A percentile compares a stretch with the other conserved stretches of the same genome.
Evolutionary conservation across 2,888 invertebrate species (phyloP).

Genomic region (Hololepta plana): DNA sequence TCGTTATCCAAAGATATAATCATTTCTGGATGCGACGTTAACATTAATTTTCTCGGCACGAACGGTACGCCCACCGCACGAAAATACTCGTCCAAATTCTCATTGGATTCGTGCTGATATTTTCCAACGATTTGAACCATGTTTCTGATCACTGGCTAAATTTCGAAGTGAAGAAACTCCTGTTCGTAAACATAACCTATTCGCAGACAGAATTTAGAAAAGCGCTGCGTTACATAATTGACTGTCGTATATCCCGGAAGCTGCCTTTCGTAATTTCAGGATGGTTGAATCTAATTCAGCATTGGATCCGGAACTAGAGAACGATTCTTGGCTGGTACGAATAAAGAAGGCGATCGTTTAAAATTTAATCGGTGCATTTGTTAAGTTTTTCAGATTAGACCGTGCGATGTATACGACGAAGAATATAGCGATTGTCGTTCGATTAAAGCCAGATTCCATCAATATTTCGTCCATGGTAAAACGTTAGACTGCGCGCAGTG

Average conservation of each 20-base stretch:
- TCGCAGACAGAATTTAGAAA: too few relatives aligned
- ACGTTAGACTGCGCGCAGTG: slow-evolving; percentile 57
- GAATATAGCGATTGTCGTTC: slow-evolving; percentile 69
- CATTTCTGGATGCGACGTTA: slow-evolving; percentile 37
- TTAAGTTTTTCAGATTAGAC: slow-evolving; percentile 55
- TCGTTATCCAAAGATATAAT: slow-evolving; percentile 32
- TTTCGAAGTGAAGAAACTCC: too few relatives aligned
- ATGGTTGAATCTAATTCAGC: too few relatives aligned
- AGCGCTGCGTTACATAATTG: too few relatives aligned
- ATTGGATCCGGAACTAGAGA: too few relatives aligned
- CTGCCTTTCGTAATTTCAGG: too few relatives aligned
- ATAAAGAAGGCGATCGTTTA: too few relatives aligned
- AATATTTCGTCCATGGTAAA: slow-evolving; percentile 67
- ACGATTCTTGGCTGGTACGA: too few relatives aligned
- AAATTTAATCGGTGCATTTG: too few relatives aligned
- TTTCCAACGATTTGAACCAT: slow-evolving; percentile 41
- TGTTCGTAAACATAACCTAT: too few relatives aligned
- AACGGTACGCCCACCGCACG: slow-evolving; percentile 44
- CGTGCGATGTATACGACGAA: slow-evolving; percentile 60
- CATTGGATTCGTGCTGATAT: slow-evolving; percentile 44
- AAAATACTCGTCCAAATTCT: slow-evolving; percentile 46
- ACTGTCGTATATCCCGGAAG: too few relatives aligned
- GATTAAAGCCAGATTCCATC: slow-evolving; percentile 60
- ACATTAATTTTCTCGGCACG: slow-evolving; percentile 46
- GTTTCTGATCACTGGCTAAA: too few relatives aligned